These are phyloP conservation scores for Carpatolechia fugitivella DNA, from an alignment of 2,888 invertebrate genomes.

Conservation along the genomic window DNA sequence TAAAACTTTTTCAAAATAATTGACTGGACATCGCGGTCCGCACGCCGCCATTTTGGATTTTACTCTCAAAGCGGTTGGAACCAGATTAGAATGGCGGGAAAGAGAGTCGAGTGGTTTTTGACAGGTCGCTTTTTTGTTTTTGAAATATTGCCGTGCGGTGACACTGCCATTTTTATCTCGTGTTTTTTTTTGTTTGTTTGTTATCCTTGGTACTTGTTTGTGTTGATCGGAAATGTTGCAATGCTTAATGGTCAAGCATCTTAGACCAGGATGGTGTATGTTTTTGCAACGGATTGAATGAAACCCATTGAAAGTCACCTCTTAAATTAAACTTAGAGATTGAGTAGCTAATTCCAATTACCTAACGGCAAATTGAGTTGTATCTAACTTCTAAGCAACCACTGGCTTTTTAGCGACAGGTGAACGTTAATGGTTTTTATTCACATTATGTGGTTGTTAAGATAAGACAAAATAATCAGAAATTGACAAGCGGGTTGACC, in stretches of 20 bases:
- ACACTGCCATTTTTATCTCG: constrained; percentile 62
- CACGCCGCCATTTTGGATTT: constrained; percentile 1
- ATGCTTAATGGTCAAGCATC: neutral
- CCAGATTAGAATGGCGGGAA: neutral
- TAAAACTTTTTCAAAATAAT: constrained; percentile 56
- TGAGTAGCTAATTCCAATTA: too few relatives aligned
- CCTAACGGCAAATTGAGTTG: too few relatives aligned
- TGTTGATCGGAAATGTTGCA: constrained; percentile 10
- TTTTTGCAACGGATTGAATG: too few relatives aligned
- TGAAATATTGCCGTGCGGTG: constrained; percentile 63
- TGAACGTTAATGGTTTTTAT: too few relatives aligned
- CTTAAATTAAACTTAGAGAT: too few relatives aligned
- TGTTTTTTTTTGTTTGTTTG: constrained; percentile 9
- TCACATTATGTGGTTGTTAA: too few relatives aligned
- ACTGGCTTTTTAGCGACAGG: too few relatives aligned
- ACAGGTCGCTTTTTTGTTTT: constrained; percentile 45
- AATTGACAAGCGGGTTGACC: too few relatives aligned
- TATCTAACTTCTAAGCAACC: too few relatives aligned
- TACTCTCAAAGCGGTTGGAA: neutral
- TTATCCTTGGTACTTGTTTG: neutral
- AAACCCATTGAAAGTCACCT: too few relatives aligned
- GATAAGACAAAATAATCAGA: too few relatives aligned
- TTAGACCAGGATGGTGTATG: too few relatives aligned
- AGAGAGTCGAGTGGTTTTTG: constrained; percentile 30
- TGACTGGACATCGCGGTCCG: constrained; percentile 46